Base-by-base conservation (phyloP, 1,140 invertebrate genomes). In the Drosophila neocordata region DNA sequence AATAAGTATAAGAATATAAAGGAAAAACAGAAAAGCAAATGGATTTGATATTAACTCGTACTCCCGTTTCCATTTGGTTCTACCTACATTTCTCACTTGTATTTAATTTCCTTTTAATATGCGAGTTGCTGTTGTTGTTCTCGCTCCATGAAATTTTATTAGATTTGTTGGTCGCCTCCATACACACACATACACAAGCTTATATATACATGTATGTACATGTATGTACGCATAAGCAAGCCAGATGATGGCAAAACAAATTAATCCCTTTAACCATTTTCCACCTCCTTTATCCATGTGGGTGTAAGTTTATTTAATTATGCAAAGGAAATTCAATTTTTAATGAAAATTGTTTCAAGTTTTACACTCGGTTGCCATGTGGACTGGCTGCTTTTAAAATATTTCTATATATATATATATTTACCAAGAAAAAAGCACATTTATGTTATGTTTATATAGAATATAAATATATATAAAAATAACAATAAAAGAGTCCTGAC, bases 301-400 rank as follows among this genome's bases (percentile, higher is more conserved):
- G 52, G 60, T 51, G 41, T 27, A 27, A 20, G 60, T 51, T 63
- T 63, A 63, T 63, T 63, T 51, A 63, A 63, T 63, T 63, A 63
- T 63, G 60, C 22, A 63, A 63, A 52, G 60, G 60, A 63, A 63
- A 63, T 63, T 63, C 51, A 63, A 63, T 63, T 63, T 63, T 63
- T 52, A 63, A 63, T 63, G 60, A 63, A 63, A 63, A 63, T 63
- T 63, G 60, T 63, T 63, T 63, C 13, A 63, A 63, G 51, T 63
- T 63, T 56, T 63, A 63, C 60, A 63, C 60, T 63, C 35, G 56
- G 31, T 56, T 56, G 22, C 53, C 15, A 56, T 56, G 53, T 55
- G 6, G 20, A 27, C 52, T 55, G 13, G 12, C 52, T 31, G 53
- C 53, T 34, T 56, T 56, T 18, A 56, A 34, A 34, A 56, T 34